A percentile compares a stretch with the other conserved stretches of the same genome.
phyloP scores from a whole-genome alignment of 2,888 invertebrate species.

The Chymomyza fuscimana region DNA sequence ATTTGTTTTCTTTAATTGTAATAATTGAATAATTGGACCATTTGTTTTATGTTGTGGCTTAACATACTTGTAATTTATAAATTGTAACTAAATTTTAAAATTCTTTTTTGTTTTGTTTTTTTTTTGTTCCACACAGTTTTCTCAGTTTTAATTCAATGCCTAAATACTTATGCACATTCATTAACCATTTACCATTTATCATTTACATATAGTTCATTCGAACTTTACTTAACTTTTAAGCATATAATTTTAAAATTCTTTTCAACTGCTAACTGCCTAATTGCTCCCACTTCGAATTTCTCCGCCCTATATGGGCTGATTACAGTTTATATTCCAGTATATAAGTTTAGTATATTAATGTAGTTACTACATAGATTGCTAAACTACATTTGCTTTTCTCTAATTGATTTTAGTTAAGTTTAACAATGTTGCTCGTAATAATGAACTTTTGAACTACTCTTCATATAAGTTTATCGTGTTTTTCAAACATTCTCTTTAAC shows the following conservation, averaged over 20 bases:
- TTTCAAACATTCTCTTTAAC: background rate
- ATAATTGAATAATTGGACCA: conserved; percentile 74
- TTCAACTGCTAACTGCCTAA: too few species aligned
- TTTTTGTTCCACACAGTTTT: conserved; percentile 18
- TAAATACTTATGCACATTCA: conserved; percentile 3
- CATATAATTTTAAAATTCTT: background rate
- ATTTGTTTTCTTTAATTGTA: conserved; percentile 36
- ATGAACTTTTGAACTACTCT: conserved; percentile 10
- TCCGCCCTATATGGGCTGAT: conserved; percentile 28
- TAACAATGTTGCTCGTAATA: conserved; percentile 36
- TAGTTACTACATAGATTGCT: conserved; percentile 30
- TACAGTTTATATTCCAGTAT: conserved; percentile 4
- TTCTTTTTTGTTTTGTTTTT: conserved; percentile 22
- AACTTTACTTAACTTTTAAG: background rate
- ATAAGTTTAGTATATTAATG: conserved; percentile 21
- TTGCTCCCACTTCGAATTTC: too few species aligned
- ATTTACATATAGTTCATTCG: background rate
- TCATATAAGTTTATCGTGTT: conserved; percentile 9
- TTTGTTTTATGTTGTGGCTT: conserved; percentile 54
- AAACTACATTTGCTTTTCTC: conserved; percentile 54
- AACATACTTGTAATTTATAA: conserved; percentile 7
- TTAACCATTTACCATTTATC: background rate
- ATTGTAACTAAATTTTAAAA: conserved; percentile 36
- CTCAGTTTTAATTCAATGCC: background rate
- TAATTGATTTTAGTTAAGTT: conserved; percentile 60